Conservation (phyloP, 2,113 vertebrate species). For the Pandion haliaetus region DNA sequence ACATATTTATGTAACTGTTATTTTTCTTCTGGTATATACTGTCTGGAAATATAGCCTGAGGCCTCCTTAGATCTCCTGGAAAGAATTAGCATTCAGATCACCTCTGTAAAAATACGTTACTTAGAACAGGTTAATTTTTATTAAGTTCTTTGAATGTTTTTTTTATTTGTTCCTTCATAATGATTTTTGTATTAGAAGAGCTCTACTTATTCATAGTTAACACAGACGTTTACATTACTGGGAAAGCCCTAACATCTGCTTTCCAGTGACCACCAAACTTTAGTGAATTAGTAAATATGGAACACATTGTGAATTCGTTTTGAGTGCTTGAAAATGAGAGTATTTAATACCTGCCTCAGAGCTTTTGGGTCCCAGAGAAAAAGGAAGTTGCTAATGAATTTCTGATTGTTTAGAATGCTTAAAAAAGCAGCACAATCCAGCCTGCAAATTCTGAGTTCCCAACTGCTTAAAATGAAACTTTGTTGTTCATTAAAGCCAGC, state of each 20-base stretch:
- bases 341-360: constrained; percentile 9
- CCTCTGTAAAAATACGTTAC: not conserved
- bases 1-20: constrained; percentile 37
- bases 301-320: not conserved
- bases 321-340: not conserved
- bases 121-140: constrained; percentile 31
- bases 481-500: not conserved
- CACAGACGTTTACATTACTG: not conserved
- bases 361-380: not conserved
- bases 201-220: not conserved
- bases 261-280: not conserved
- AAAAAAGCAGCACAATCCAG: not conserved
- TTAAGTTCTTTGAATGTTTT: constrained; percentile 16
- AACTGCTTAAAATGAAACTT: not conserved
- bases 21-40: not conserved
- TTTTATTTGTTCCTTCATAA: not conserved
- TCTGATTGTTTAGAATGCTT: not conserved
- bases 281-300: constrained; percentile 11
- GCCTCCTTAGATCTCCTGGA: constrained; percentile 13
- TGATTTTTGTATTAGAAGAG: not conserved
- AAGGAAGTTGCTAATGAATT: not conserved
- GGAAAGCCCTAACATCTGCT: constrained; percentile 17
- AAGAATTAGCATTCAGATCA: not conserved
- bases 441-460: not conserved
- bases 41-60: constrained; percentile 42